Conservation (phyloP, 1,140 invertebrate genomes). For the Schlechtendalia chinensis region DNA sequence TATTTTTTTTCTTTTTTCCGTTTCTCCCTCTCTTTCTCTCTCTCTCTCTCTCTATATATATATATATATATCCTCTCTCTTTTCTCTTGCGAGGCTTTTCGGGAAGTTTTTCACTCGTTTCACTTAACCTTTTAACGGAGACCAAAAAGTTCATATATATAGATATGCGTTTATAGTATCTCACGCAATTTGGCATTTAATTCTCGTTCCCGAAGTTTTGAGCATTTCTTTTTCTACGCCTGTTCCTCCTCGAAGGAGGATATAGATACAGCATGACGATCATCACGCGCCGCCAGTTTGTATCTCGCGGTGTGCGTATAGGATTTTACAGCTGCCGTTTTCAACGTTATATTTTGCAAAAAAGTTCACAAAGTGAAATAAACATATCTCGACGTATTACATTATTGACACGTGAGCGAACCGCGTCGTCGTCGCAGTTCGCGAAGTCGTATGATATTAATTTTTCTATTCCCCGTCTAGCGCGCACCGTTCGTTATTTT, state of each 20-base stretch:
- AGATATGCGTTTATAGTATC: slow-evolving; percentile 7
- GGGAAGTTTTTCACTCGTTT: slow-evolving; percentile 33
- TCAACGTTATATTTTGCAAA: too few species aligned
- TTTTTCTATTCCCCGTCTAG: not conserved
- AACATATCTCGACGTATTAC: not conserved
- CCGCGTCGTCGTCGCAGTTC: not conserved
- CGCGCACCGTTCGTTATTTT: not conserved
- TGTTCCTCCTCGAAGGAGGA: not conserved
- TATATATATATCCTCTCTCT: too few species aligned
- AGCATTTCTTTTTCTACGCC: not conserved
- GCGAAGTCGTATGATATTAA: not conserved
- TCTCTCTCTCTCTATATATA: too few species aligned
- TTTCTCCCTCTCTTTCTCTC: too few species aligned
- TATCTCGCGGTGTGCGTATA: not conserved
- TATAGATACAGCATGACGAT: not conserved
- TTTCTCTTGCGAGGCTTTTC: not conserved
- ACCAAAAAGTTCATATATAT: slow-evolving; percentile 26
- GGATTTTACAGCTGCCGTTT: too few species aligned
- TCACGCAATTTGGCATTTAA: slow-evolving; percentile 29
- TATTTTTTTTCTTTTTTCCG: not conserved
- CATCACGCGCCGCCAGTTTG: not conserved
- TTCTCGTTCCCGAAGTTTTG: slow-evolving; percentile 14
- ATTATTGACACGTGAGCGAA: not conserved
- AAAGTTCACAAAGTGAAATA: not conserved
- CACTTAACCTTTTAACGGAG: slow-evolving; percentile 40